Evolutionary conservation across 2,888 invertebrate species (phyloP).

Genomic region (Nasonia oneida): DNA sequence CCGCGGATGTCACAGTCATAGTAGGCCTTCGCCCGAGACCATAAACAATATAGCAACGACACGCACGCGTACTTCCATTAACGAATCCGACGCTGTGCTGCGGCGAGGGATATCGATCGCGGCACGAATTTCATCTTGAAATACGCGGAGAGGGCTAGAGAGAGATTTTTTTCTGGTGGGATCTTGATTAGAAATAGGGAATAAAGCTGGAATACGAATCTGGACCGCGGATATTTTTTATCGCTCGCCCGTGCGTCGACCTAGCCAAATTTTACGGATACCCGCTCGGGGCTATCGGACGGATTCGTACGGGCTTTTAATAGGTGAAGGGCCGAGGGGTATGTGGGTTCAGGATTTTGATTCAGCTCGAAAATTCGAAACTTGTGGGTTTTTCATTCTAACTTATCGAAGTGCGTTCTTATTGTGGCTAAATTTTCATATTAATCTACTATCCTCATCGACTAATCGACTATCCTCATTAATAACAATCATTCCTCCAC

Average conservation of each 20-base stretch:
- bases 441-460: no score
- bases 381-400: not conserved
- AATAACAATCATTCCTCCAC: not conserved
- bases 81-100: not conserved
- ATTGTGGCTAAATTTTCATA: no score
- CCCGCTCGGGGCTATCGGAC: not conserved
- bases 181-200: not conserved
- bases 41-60: conserved; percentile 45
- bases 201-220: conserved; percentile 1
- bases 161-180: not conserved
- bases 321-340: conserved; percentile 14
- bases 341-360: conserved; percentile 3
- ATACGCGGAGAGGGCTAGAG: not conserved
- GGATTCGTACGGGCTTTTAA: conserved; percentile 41
- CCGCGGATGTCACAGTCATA: not conserved
- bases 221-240: not conserved
- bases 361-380: not conserved
- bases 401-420: no score
- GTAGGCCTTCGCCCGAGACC: not conserved
- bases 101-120: not conserved
- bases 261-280: conserved; percentile 12
- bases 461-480: no score
- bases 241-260: not conserved
- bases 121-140: not conserved
- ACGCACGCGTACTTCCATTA: conserved; percentile 39